These are phyloP conservation scores for Gila robusta DNA, from an alignment of 2,797 vertebrate genomes.

Conservation along the genomic window DNA sequence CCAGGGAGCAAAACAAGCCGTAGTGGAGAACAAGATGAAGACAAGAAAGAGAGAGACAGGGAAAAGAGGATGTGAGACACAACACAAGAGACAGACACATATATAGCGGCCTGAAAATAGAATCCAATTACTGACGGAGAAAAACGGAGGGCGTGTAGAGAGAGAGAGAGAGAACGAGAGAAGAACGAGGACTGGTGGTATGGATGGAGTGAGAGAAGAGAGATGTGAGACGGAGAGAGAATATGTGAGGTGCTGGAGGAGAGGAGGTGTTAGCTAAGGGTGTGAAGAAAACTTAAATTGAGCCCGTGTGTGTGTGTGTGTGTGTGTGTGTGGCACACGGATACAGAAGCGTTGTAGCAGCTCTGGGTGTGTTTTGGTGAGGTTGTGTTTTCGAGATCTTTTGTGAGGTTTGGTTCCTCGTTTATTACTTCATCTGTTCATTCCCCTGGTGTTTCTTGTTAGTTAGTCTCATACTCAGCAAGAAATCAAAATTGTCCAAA, in stretches of 20 bases:
- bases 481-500: not conserved
- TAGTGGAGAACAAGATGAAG: not conserved
- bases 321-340: slow-evolving; percentile 33
- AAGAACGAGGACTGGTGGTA: slow-evolving; percentile 41
- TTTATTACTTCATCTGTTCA: not conserved
- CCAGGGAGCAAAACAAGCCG: slow-evolving; percentile 1
- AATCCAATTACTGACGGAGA: slow-evolving; percentile 81
- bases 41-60: slow-evolving; percentile 47
- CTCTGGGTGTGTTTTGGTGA: slow-evolving; percentile 1
- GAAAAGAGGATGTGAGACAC: slow-evolving; percentile 79
- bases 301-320: slow-evolving; percentile 46
- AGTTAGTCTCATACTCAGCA: not conserved
- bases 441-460: not conserved
- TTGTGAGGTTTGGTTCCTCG: not conserved
- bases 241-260: slow-evolving; percentile 45
- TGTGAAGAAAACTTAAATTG: slow-evolving; percentile 62
- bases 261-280: slow-evolving; percentile 54
- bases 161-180: slow-evolving; percentile 30
- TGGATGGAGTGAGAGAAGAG: slow-evolving; percentile 41
- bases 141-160: slow-evolving; percentile 46
- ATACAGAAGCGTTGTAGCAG: slow-evolving; percentile 4
- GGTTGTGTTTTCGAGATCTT: not conserved
- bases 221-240: slow-evolving; percentile 46
- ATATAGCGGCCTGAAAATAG: slow-evolving; percentile 84
- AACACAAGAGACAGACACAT: slow-evolving; percentile 83